Evolutionary conservation across 2,888 invertebrate species (phyloP), one percentile per base, ranked within the genome.

Genomic region (Cantharis rustica): DNA sequence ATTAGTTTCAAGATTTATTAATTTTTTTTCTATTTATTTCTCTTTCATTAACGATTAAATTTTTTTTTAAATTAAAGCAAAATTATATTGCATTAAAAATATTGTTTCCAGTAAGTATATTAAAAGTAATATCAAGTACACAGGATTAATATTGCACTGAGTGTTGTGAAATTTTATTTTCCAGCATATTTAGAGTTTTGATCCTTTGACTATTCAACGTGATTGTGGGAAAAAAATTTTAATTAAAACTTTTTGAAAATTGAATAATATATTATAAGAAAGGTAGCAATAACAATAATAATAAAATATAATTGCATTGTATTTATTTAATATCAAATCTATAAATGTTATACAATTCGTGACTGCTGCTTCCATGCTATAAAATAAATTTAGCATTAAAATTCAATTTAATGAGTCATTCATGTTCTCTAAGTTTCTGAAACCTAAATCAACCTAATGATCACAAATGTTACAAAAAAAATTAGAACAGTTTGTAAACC

Each of bases 371-470:
- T 68, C 72, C 66, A 72, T 69, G 75, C 62, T 47, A 72, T 72
- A 31, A 72, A 72, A 68, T 71, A 75, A 75, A 71, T 75, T 66
- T n/a, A 66, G n/a, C 75, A 75, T 75, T 75, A 72, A 75, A 75
- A 75, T 71, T 75, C 75, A 75, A 75, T 75, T 75, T 75, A 63
- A 72, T 75, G 72, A 75, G 69, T 69, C 75, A 75, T 75, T 75
- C 64, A 62, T 62, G 70, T 68, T 68, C 61, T 68, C 64, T 70
- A 66, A 61, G 61, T 68, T 23, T 71, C 61, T 71, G 16, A 68
- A 71, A 68, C 68, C 15, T 20, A 15, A 68, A 17, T 23, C 20
- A 68, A 17, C 15, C 68, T 15, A 16, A 16, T 68, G 20, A 23
- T 68, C 20, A 15, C 17, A 17, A 68, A 15, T 20, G 23, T 68